These are phyloP conservation scores for Malurus cyaneus DNA, from an alignment of 2,113 vertebrate genomes.

Conservation along the genomic window DNA sequence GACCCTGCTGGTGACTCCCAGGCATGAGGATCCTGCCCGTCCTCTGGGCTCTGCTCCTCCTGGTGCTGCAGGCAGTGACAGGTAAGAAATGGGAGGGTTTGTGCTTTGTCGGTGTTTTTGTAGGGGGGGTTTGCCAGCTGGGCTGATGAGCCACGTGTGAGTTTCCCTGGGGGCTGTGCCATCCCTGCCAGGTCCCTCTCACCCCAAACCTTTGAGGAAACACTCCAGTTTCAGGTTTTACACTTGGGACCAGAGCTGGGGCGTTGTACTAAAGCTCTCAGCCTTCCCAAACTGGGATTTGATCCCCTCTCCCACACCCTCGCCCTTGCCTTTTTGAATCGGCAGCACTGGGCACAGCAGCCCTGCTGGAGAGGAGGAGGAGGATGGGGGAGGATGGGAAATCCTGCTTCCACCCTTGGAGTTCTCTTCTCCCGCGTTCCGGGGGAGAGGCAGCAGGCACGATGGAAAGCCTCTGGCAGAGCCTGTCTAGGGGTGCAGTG, in stretches of 20 bases:
- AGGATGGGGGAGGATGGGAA: background rate
- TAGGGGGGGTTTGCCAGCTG: background rate
- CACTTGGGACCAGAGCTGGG: background rate
- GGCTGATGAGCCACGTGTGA: accelerated
- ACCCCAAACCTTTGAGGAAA: background rate
- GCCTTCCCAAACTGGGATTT: background rate
- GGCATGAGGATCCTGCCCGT: slow-evolving; percentile 17
- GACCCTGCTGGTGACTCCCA: accelerated
- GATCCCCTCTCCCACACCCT: background rate
- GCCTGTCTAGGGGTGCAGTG: background rate
- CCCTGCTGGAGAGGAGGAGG: background rate
- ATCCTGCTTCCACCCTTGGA: background rate
- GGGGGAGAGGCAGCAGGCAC: background rate
- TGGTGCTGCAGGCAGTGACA: background rate
- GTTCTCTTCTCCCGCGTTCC: background rate
- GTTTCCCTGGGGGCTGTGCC: background rate
- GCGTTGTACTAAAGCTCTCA: background rate
- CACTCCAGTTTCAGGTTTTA: background rate
- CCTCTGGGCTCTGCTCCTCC: slow-evolving; percentile 22
- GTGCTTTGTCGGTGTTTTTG: background rate
- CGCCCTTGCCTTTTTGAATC: background rate
- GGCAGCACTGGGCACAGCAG: background rate
- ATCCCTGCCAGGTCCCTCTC: background rate
- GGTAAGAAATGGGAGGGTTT: background rate
- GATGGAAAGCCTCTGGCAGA: background rate